phyloP scores from a whole-genome alignment of 2,888 invertebrate species.

The Cinara cedri region DNA sequence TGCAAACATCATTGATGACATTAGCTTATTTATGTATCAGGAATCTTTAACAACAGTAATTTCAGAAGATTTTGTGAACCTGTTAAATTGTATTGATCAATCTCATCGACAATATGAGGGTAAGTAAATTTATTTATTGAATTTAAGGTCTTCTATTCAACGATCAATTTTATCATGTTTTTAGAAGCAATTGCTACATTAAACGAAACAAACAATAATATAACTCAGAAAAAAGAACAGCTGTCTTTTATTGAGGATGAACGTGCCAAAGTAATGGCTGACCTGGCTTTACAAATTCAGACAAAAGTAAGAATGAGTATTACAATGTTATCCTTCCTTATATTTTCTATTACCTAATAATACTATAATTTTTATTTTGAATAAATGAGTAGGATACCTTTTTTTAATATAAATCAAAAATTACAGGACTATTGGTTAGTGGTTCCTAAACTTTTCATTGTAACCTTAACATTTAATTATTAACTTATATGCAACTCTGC shows the following conservation, averaged over 20 bases:
- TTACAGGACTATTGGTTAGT: no score
- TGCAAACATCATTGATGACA: background rate
- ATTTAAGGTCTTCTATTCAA: no score
- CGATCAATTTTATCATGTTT: background rate
- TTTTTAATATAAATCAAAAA: no score
- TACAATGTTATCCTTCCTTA: background rate
- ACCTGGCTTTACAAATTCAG: slow-evolving; percentile 18
- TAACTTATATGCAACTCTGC: no score
- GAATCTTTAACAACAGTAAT: background rate
- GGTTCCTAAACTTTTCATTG: no score
- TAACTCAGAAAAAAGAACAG: slow-evolving; percentile 12
- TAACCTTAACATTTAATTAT: no score
- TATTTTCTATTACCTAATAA: background rate
- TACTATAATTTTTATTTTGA: no score
- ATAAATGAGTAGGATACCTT: no score
- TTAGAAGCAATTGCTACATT: background rate
- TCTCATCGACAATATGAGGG: slow-evolving; percentile 18
- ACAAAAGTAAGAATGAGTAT: slow-evolving; percentile 17
- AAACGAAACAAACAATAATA: background rate
- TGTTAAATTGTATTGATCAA: background rate
- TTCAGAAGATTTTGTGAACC: background rate
- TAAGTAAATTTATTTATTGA: background rate
- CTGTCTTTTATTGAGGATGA: slow-evolving; percentile 20
- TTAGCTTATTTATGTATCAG: no score
- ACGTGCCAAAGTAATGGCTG: slow-evolving; percentile 16